A percentile compares a stretch with the other conserved stretches of the same genome.
These are phyloP conservation scores for Sebastes nivosus DNA, from an alignment of 2,797 vertebrate genomes.

Conservation along the genomic window DNA sequence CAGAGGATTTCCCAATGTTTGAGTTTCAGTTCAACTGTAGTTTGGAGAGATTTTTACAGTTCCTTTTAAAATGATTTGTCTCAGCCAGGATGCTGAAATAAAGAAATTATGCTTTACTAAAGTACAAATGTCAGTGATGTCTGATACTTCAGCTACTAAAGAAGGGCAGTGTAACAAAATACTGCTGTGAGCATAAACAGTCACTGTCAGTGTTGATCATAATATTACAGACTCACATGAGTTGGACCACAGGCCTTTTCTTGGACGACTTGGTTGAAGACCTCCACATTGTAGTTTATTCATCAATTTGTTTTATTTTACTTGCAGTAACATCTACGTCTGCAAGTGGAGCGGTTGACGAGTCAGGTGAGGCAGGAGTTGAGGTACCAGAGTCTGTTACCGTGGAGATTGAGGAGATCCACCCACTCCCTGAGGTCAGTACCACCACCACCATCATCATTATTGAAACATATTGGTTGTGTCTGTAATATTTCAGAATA, in stretches of 20 bases:
- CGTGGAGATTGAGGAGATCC: constrained; percentile 89
- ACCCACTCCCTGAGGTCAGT: constrained; percentile 90
- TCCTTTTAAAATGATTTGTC: not conserved
- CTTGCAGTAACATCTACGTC: constrained; percentile 27
- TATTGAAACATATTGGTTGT: not conserved
- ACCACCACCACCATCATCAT: not conserved
- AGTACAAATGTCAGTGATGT: not conserved
- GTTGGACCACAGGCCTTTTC: not conserved
- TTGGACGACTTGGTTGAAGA: not conserved
- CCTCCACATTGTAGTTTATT: not conserved
- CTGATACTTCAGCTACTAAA: not conserved
- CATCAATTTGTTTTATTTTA: not conserved
- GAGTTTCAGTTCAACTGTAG: not conserved
- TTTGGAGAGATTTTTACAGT: not conserved
- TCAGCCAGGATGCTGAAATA: not conserved
- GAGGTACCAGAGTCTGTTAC: constrained; percentile 87
- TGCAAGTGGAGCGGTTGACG: constrained; percentile 56
- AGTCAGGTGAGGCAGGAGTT: constrained; percentile 60
- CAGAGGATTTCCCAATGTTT: not conserved
- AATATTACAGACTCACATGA: not conserved
- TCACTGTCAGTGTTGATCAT: not conserved
- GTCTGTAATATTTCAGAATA: not conserved
- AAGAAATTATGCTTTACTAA: not conserved
- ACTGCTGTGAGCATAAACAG: not conserved
- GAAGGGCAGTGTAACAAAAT: not conserved